A percentile compares a stretch with the other conserved stretches of the same genome.
Conservation (phyloP, 2,888 invertebrate genomes). For the Polymixis lichenea region DNA sequence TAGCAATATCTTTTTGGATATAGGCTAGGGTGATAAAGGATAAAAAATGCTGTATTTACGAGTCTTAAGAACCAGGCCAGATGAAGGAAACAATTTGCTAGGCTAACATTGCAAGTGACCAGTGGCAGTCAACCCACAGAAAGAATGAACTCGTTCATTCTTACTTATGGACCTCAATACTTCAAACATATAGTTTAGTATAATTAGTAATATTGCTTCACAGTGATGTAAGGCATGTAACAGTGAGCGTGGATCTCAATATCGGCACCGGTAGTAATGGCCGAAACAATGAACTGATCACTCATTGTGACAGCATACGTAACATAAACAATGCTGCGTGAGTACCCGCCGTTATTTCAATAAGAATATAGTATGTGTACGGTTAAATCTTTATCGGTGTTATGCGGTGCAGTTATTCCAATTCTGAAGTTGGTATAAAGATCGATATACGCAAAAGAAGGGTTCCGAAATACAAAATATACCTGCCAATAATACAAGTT, state of each 20-base stretch:
- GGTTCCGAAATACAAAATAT: not conserved
- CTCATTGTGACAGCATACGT: slow-evolving; percentile 60
- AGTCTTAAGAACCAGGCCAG: no score
- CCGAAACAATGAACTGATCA: slow-evolving; percentile 57
- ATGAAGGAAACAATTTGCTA: not conserved
- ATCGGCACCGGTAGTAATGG: slow-evolving; percentile 21
- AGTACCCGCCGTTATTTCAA: slow-evolving; percentile 8
- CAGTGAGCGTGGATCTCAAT: slow-evolving; percentile 44
- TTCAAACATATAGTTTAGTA: not conserved
- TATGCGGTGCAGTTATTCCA: not conserved
- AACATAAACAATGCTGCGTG: slow-evolving; percentile 47
- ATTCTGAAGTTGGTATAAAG: not conserved
- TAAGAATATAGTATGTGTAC: slow-evolving; percentile 15
- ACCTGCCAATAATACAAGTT: not conserved
- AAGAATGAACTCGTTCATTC: not conserved
- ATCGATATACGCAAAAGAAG: not conserved
- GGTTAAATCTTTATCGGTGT: not conserved
- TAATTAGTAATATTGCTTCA: slow-evolving; percentile 22
- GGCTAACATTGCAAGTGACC: not conserved
- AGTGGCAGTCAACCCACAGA: not conserved
- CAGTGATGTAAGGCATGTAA: slow-evolving; percentile 52
- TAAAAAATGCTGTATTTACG: no score
- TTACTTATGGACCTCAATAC: not conserved
- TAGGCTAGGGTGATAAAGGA: not conserved
- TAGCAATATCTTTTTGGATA: not conserved